Evolutionary conservation across 1,140 invertebrate species (phyloP).

Genomic region (Euwallacea similis): DNA sequence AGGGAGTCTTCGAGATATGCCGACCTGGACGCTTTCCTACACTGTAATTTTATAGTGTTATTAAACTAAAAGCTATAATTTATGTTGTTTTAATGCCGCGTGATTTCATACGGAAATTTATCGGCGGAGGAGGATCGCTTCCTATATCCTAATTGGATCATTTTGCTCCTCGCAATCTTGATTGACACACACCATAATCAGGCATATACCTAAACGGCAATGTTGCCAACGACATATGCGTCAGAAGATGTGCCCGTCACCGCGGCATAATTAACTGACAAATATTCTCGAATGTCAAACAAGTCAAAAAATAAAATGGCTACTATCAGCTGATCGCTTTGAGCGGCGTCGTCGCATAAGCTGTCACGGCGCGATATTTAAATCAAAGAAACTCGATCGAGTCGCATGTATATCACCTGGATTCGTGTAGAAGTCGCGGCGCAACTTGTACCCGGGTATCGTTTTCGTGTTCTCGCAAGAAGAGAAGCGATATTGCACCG

Average conservation of each 20-base stretch:
- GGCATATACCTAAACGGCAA: too few relatives aligned
- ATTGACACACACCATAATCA: too few relatives aligned
- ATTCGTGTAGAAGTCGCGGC: conserved; percentile 33
- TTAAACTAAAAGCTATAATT: conserved; percentile 34
- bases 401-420: conserved; percentile 33
- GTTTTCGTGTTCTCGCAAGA: conserved; percentile 35
- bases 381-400: conserved; percentile 21
- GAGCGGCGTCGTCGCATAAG: too few relatives aligned
- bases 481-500: conserved; percentile 36
- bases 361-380: conserved; percentile 8
- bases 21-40: conserved; percentile 26
- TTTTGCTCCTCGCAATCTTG: neutral
- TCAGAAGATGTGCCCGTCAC: too few relatives aligned
- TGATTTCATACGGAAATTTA: conserved; percentile 16
- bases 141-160: conserved; percentile 22
- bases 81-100: conserved; percentile 25
- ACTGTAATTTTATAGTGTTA: conserved; percentile 32
- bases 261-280: too few relatives aligned
- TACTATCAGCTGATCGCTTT: too few relatives aligned
- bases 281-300: too few relatives aligned
- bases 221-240: too few relatives aligned
- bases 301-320: too few relatives aligned
- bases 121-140: conserved; percentile 17
- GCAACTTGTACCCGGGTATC: conserved; percentile 37
- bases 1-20: conserved; percentile 21